Conservation (phyloP, 2,888 invertebrate genomes). For the Drosophila lutescens region DNA sequence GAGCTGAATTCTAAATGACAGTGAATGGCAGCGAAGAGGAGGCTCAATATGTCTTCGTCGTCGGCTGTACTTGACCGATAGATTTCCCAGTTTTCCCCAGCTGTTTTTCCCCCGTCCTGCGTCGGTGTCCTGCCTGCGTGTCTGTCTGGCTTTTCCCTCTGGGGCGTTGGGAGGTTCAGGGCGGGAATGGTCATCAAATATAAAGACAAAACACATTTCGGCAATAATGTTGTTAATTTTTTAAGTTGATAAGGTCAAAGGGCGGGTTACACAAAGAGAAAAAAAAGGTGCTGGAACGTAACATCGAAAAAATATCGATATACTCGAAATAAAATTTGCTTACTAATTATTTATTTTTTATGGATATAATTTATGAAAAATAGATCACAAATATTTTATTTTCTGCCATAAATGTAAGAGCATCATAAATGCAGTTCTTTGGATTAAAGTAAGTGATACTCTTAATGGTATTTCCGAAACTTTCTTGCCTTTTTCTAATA, state of each 20-base stretch:
- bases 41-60: slow-evolving; percentile 52
- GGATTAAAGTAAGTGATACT: too few relatives aligned
- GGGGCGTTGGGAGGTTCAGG: slow-evolving; percentile 1
- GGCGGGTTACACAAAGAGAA: slow-evolving; percentile 39
- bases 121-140: slow-evolving; percentile 26
- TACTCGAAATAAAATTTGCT: too few relatives aligned
- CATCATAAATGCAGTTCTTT: too few relatives aligned
- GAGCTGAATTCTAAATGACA: slow-evolving; percentile 78
- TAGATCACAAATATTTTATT: too few relatives aligned
- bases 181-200: slow-evolving; percentile 34
- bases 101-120: too few relatives aligned
- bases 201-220: slow-evolving; percentile 69
- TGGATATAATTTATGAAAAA: too few relatives aligned
- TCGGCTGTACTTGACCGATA: slow-evolving; percentile 53
- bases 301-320: too few relatives aligned
- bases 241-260: slow-evolving; percentile 70
- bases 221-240: slow-evolving; percentile 79
- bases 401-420: too few relatives aligned
- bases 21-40: slow-evolving; percentile 17
- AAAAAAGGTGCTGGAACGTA: not conserved
- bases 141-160: slow-evolving; percentile 12
- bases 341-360: too few relatives aligned
- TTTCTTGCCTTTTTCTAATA: not conserved
- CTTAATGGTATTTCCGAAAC: too few relatives aligned
- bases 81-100: slow-evolving; percentile 5